phyloP scores from a whole-genome alignment of 2,797 vertebrate genomes.

The Linurgus olivaceus region DNA sequence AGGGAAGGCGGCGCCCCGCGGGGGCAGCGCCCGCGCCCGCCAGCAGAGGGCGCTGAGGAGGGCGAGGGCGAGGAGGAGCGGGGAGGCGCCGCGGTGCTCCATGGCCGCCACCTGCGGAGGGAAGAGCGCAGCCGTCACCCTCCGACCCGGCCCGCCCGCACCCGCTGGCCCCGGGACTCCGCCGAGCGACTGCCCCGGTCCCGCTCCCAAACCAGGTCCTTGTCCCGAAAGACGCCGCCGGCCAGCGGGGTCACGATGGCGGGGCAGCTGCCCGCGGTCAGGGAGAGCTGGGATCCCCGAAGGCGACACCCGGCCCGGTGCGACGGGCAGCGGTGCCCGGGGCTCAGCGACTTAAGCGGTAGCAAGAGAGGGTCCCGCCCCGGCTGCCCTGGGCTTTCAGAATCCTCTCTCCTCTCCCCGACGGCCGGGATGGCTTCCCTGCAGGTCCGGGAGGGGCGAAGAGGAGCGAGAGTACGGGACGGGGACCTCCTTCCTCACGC shows the following conservation, averaged over 20 bases:
- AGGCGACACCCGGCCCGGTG: not conserved
- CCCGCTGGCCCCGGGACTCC: not conserved
- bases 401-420: not conserved
- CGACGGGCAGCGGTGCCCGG: not conserved
- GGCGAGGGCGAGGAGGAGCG: conserved; percentile 83
- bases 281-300: not conserved
- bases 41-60: conserved; percentile 85
- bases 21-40: conserved; percentile 83
- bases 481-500: not conserved
- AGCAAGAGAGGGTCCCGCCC: not conserved
- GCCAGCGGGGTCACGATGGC: not conserved
- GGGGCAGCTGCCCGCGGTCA: not conserved
- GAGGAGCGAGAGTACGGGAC: too few relatives aligned
- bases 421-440: not conserved
- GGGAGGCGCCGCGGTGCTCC: conserved; percentile 85
- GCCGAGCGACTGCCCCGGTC: too few relatives aligned
- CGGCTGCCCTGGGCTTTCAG: not conserved
- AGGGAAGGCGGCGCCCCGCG: conserved; percentile 41
- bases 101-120: conserved; percentile 74
- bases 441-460: not conserved
- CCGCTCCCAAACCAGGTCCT: not conserved
- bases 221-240: not conserved
- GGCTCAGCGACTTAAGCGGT: not conserved
- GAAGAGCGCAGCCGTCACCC: conserved; percentile 34
- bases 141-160: not conserved